Evolutionary conservation across 2,888 invertebrate genomes (phyloP).

Genomic region (Mimumesa dahlbomi): DNA sequence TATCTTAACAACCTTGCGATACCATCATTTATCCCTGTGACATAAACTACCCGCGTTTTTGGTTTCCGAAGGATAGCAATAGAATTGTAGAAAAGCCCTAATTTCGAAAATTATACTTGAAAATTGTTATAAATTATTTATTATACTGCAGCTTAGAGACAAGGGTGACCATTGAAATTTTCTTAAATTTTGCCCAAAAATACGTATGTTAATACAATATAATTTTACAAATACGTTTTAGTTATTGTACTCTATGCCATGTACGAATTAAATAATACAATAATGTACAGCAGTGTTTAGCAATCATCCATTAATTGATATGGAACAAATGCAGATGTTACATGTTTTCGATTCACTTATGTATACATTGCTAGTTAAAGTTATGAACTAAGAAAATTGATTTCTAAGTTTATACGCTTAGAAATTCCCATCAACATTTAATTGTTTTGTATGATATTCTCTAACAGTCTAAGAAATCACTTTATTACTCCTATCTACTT

Average conservation of each 20-base stretch:
- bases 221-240: constrained; percentile 65
- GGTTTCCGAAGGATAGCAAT: neutral
- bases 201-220: constrained; percentile 62
- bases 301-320: constrained; percentile 17
- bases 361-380: constrained; percentile 34
- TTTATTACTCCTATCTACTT: constrained; percentile 48
- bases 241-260: constrained; percentile 51
- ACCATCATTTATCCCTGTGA: constrained; percentile 30
- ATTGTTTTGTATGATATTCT: constrained; percentile 29
- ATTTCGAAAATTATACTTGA: constrained; percentile 25
- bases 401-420: constrained; percentile 20
- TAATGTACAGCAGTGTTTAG: constrained; percentile 44
- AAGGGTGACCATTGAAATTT: constrained; percentile 46
- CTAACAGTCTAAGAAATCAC: constrained; percentile 43
- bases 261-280: constrained; percentile 40
- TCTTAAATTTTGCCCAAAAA: constrained; percentile 57
- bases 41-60: constrained; percentile 5
- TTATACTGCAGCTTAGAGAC: constrained; percentile 51
- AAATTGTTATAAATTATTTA: constrained; percentile 56
- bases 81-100: neutral
- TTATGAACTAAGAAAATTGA: constrained; percentile 34
- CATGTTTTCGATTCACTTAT: constrained; percentile 10
- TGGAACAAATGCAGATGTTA: constrained; percentile 33
- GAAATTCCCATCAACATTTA: constrained; percentile 28
- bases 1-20: constrained; percentile 50